Base-by-base conservation (phyloP, 2,797 vertebrate genomes). In the Tenualosa thibaudeaui region DNA sequence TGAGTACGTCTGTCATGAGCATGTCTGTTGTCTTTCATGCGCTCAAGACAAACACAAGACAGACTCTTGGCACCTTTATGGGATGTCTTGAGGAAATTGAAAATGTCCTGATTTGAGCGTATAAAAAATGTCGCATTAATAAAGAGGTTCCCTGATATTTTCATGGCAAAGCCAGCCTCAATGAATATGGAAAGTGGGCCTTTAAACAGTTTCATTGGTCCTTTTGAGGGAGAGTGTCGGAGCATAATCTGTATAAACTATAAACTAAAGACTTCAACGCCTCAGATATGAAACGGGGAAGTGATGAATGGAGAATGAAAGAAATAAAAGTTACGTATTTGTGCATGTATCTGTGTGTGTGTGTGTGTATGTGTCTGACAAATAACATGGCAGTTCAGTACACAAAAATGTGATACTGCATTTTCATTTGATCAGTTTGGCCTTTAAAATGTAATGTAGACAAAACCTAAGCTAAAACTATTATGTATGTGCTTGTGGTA, bases 41-140 rank as follows among this genome's bases (percentile, higher is more conserved):
- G 13, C 7, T 0, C 17, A 40, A 43, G 71, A 43, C 71, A 46
- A 46, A 17, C 71, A 43, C 62, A 5, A 78, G 87, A 83, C 62
- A 46, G 87, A 40, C 1, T 31, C 68, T 15, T 2, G 15, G 68
- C 85, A 86, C 87, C 85, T 90, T 88, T 89, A 90, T 9, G 50
- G 90, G 87, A 87, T 91, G 19, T 84, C 17, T 88, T 65, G 51
- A 78, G 88, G 89, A 91, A 91, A 93, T 87, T 88, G 86, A 90
- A 93, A 92, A 91, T 46, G 75, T 81, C 85, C 89, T 90, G 88
- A 91, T 91, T 88, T 86, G 60, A 85, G 88, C 89, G 87, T 88
- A 88, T 91, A 90, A 91, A 78, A 92, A 91, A 89, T 86, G 86
- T 84, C 56, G 85, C 85, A 88, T 90, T 78, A 88, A 89, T 54